Evolutionary conservation across 2,113 vertebrate genomes (phyloP), one percentile per base, ranked within the genome.

Genomic region (Colistium nudipinnis): DNA sequence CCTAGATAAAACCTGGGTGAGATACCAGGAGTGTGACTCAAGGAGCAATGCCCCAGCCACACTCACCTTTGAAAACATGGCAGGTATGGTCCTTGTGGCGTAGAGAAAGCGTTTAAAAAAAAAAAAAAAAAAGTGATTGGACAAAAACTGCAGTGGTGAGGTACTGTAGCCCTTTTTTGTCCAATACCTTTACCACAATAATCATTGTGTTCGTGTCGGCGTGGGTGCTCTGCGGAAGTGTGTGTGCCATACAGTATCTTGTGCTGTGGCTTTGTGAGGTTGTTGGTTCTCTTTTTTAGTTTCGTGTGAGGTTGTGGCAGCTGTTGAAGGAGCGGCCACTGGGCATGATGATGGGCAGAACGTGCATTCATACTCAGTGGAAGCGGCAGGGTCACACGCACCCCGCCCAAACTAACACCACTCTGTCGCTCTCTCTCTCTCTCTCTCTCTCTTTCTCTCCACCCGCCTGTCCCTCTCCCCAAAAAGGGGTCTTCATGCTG

Each of bases 61-160:
- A 74, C 97, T 99, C 88, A 99, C 98, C 82, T 99, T 99, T 85
- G 98, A 99, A 91, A 99, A 99, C 82, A 99, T 99, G 98, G 98
- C 98, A 95, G 98, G 98, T 98, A 94, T 87, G 94, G 78, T 81
- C 88, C 81, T 79, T 73, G 80, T 65, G 62, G 81, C 78, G 67
- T 70, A 83, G 66, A 81, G 62, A 87, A 83, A 89, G 74, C 79
- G 39, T 89, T 92, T n/a, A n/a, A n/a, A n/a, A n/a, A n/a, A n/a
- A n/a, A n/a, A n/a, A n/a, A n/a, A n/a, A 87, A 92, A 60, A 91
- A 91, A 93, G 91, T 88, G 90, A 93, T 93, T 93, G 92, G 91
- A 92, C 90, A 93, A 94, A 93, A 93, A 92, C 91, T 92, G 88
- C 90, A 91, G 90, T 91, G 90, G 90, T 91, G 89, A 93, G 91